Percentiles rank a stretch among this genome's conserved stretches.
Evolutionary conservation across 2,113 vertebrate genomes (phyloP).

Genomic region (Erinaceus europaeus): DNA sequence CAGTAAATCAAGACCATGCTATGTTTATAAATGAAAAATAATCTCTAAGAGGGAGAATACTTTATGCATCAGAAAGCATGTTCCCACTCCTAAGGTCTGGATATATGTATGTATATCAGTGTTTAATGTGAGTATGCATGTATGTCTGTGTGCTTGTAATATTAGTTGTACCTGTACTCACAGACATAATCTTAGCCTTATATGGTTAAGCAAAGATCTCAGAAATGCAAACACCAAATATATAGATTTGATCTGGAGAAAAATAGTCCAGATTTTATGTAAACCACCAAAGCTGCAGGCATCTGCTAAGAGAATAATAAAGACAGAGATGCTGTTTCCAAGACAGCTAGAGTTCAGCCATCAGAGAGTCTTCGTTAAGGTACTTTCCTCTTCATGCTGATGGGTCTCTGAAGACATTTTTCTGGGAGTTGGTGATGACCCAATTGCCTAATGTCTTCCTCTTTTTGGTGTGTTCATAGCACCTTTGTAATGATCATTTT

Average conservation of each 20-base stretch:
- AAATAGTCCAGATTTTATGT: constrained; percentile 37
- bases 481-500: not conserved
- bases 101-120: not conserved
- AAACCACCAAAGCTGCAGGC: constrained; percentile 44
- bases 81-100: not conserved
- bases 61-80: not conserved
- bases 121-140: not conserved
- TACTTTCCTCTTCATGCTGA: constrained; percentile 6
- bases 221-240: constrained; percentile 50
- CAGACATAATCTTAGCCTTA: not conserved
- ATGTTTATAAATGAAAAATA: constrained; percentile 3
- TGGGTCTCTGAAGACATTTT: constrained; percentile 25
- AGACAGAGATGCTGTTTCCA: constrained; percentile 33
- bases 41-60: not conserved
- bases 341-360: constrained; percentile 24
- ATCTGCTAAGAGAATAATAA: constrained; percentile 38
- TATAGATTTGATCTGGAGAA: constrained; percentile 32
- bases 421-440: not conserved
- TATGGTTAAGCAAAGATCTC: constrained; percentile 27
- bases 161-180: not conserved
- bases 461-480: not conserved
- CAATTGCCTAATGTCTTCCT: not conserved
- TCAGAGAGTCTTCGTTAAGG: constrained; percentile 57
- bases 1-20: not conserved
- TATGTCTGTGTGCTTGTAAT: not conserved